Conservation (phyloP, 2,797 vertebrate species). For the Oreortyx pictus region DNA sequence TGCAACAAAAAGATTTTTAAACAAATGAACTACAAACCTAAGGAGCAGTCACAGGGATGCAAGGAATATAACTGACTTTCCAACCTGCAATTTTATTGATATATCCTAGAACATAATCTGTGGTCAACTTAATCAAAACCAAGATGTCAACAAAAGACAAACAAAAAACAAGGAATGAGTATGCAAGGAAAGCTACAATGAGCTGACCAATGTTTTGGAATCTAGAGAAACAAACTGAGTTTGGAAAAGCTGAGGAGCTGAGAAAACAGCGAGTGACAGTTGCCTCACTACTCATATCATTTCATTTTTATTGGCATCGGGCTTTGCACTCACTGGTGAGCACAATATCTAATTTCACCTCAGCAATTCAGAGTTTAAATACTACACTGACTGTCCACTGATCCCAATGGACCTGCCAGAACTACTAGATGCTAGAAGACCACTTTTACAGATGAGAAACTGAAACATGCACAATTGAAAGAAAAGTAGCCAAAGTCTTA, state of each 20-base stretch:
- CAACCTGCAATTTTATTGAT: neutral
- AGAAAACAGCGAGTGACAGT: neutral
- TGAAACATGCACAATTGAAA: neutral
- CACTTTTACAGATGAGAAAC: neutral
- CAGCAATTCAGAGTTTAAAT: neutral
- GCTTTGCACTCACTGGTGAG: neutral
- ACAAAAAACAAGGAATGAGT: neutral
- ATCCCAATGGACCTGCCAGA: neutral
- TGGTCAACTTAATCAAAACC: neutral
- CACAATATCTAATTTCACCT: neutral
- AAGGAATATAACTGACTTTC: neutral
- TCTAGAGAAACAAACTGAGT: neutral
- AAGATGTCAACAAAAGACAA: neutral
- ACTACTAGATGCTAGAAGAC: neutral
- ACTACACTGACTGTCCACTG: neutral
- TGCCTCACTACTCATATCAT: neutral
- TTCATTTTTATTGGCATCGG: neutral
- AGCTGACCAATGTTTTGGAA: neutral
- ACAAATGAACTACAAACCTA: neutral
- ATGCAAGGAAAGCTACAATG: neutral
- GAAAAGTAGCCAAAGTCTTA: neutral
- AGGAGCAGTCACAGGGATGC: neutral
- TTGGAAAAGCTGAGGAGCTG: neutral
- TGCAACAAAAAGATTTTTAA: neutral
- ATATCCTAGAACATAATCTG: neutral